Conservation (phyloP, 2,113 vertebrate species). For the Catharus minimus region DNA sequence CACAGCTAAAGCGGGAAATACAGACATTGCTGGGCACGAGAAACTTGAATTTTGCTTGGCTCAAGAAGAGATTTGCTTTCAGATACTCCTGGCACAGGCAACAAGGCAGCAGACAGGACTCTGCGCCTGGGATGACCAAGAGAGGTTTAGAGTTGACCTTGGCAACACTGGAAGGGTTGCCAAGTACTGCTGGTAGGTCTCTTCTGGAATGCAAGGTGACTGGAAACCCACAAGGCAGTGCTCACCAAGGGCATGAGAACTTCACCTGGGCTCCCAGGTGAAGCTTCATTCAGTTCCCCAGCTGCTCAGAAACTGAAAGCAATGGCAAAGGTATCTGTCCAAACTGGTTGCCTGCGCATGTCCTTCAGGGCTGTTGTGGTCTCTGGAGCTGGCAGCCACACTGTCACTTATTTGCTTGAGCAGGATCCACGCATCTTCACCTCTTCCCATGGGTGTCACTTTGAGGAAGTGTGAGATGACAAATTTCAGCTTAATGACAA, state of each 20-base stretch:
- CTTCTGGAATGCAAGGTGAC: background rate
- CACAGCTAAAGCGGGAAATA: background rate
- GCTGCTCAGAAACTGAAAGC: background rate
- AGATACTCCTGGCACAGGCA: background rate
- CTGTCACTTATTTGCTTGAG: background rate
- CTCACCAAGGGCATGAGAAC: background rate
- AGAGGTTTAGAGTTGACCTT: background rate
- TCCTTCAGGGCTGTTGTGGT: background rate
- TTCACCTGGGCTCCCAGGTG: background rate
- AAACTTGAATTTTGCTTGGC: background rate
- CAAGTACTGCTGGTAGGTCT: background rate
- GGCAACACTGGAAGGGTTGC: background rate
- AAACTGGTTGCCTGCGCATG: accelerated
- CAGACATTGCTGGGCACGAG: background rate
- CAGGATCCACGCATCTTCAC: background rate
- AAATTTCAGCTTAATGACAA: background rate
- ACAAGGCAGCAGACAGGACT: background rate
- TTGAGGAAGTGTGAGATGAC: background rate
- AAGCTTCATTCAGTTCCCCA: background rate
- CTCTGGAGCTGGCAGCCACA: background rate
- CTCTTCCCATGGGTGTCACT: background rate
- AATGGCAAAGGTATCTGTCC: background rate
- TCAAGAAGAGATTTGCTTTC: background rate
- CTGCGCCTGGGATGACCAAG: background rate
- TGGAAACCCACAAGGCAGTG: background rate